Evolutionary conservation across 2,797 vertebrate genomes (phyloP).

Genomic region (Oreochromis mossambicus): DNA sequence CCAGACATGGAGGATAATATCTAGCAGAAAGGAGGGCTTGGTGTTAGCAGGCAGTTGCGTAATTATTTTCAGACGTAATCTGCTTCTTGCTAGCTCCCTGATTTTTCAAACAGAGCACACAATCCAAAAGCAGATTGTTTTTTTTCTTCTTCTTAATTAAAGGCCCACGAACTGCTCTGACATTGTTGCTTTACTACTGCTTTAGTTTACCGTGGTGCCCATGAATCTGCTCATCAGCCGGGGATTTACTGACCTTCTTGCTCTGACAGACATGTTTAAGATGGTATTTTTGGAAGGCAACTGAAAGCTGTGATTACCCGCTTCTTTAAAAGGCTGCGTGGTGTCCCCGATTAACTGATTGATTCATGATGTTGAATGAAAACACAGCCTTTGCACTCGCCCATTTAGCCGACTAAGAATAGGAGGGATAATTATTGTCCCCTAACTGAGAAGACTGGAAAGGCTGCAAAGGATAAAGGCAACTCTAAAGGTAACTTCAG

Average conservation of each 20-base stretch:
- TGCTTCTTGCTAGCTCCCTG: constrained; percentile 39
- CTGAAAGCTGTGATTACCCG: not conserved
- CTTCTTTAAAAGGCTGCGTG: constrained; percentile 6
- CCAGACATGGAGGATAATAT: constrained; percentile 34
- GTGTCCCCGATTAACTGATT: constrained; percentile 19
- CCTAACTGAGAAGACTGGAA: not conserved
- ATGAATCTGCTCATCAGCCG: not conserved
- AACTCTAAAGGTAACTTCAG: not conserved
- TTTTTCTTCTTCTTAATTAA: not conserved
- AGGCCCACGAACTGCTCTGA: not conserved
- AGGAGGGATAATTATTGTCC: not conserved
- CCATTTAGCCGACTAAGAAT: constrained; percentile 6
- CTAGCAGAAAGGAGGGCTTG: constrained; percentile 11
- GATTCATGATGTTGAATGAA: constrained; percentile 44
- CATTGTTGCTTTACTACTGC: not conserved
- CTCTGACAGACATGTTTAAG: not conserved
- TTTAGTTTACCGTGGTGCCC: not conserved
- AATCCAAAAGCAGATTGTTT: not conserved
- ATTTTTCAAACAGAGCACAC: constrained; percentile 1
- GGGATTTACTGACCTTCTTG: not conserved
- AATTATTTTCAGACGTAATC: constrained; percentile 51
- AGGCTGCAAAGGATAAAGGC: not conserved
- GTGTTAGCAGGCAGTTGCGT: constrained; percentile 44
- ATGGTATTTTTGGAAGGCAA: not conserved
- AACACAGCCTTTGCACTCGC: constrained; percentile 27